These are phyloP conservation scores for Choristoneura fumiferana DNA, from an alignment of 1,140 invertebrate species.

Conservation along the genomic window DNA sequence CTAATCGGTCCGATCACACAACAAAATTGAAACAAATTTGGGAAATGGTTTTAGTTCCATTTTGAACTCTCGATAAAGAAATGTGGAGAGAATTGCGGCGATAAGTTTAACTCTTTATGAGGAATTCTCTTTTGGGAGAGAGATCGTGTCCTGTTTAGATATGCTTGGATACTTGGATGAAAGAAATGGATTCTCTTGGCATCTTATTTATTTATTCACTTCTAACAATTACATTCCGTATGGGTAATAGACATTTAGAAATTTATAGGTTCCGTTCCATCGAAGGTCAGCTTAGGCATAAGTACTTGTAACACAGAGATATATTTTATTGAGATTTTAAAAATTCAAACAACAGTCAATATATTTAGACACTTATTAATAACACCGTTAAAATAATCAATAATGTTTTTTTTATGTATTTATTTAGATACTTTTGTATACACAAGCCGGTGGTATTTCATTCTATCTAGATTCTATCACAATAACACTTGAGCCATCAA, in stretches of 20 bases:
- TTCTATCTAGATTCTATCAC: too few relatives aligned
- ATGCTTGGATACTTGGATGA: too few relatives aligned
- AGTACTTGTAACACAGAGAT: slow-evolving; percentile 7
- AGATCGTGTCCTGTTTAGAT: too few relatives aligned
- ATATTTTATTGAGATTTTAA: background rate
- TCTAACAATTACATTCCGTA: slow-evolving; percentile 2
- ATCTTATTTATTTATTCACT: background rate
- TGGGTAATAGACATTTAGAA: slow-evolving; percentile 12
- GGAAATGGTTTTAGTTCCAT: too few relatives aligned
- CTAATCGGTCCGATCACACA: too few relatives aligned
- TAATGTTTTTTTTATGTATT: too few relatives aligned
- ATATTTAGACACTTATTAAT: slow-evolving; percentile 14
- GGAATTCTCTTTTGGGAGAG: too few relatives aligned
- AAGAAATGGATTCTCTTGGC: too few relatives aligned
- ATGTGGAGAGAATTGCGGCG: too few relatives aligned
- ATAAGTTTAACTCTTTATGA: too few relatives aligned
- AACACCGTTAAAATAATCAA: background rate
- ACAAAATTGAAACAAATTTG: too few relatives aligned
- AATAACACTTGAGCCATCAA: background rate
- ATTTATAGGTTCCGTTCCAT: background rate
- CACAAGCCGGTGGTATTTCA: slow-evolving; percentile 1
- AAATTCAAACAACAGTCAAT: slow-evolving; percentile 1
- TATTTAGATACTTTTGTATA: background rate
- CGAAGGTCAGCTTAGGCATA: background rate
- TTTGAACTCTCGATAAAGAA: too few relatives aligned